These are phyloP conservation scores for Bradysia coprophila DNA, from an alignment of 1,140 invertebrate species.

Conservation along the genomic window DNA sequence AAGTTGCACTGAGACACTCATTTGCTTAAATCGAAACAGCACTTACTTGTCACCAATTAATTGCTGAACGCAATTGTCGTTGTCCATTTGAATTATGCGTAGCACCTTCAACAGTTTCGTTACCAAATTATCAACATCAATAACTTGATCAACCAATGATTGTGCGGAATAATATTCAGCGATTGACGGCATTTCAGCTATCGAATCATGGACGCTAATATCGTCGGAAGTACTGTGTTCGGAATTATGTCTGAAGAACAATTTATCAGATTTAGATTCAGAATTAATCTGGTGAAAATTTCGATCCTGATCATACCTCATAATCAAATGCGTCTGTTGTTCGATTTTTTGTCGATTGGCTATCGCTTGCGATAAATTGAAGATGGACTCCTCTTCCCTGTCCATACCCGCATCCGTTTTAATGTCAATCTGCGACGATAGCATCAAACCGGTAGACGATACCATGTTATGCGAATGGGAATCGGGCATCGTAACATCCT, in stretches of 20 bases:
- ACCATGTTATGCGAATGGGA: conserved; percentile 49
- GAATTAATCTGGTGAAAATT: too few relatives aligned
- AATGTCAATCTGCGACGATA: conserved; percentile 21
- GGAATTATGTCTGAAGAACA: conserved; percentile 8
- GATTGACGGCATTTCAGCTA: conserved; percentile 23
- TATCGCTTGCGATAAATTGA: conserved; percentile 43
- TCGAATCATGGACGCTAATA: conserved; percentile 19
- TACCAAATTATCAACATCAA: conserved; percentile 52
- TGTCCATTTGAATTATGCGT: conserved; percentile 46
- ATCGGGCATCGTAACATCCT: conserved; percentile 41
- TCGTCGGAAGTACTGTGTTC: conserved; percentile 21
- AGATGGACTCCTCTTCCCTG: conserved; percentile 33
- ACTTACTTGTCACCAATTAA: conserved; percentile 27
- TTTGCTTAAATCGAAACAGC: background rate
- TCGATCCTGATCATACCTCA: background rate
- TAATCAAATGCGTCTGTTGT: conserved; percentile 9
- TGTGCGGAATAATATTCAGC: conserved; percentile 24
- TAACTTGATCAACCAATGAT: conserved; percentile 48
- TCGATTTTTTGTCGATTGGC: conserved; percentile 32
- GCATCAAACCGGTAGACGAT: conserved; percentile 28
- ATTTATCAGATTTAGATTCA: too few relatives aligned
- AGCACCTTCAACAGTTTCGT: conserved; percentile 55
- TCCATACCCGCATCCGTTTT: conserved; percentile 19
- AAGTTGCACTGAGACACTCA: background rate
- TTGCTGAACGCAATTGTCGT: conserved; percentile 41